Conservation (phyloP, 2,888 invertebrate genomes). For the Tenthredo scrophulariae region DNA sequence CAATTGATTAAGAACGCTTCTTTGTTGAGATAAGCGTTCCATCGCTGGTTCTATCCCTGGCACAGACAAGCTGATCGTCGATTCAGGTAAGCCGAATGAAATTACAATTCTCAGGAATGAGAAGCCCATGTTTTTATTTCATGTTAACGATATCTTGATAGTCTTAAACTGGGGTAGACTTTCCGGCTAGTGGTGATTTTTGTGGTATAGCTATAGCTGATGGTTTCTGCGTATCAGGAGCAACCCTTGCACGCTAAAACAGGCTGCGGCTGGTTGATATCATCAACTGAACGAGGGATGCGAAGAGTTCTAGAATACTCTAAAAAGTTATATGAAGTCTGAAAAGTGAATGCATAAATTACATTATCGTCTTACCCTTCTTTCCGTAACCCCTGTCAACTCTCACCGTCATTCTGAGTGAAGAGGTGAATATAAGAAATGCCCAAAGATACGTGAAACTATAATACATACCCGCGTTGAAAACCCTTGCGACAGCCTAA, state of each 20-base stretch:
- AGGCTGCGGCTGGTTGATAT: neutral
- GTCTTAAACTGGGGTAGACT: neutral
- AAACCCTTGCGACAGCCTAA: neutral
- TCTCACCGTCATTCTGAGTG: slow-evolving; percentile 9
- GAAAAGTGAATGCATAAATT: slow-evolving; percentile 36
- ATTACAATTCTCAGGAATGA: neutral
- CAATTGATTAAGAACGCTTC: neutral
- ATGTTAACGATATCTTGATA: too few relatives aligned
- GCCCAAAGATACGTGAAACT: slow-evolving; percentile 6
- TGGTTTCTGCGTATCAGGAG: neutral
- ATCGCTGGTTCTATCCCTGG: neutral
- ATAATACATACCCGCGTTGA: neutral
- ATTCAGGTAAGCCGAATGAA: neutral
- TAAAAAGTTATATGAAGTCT: slow-evolving; percentile 38
- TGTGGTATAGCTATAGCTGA: neutral
- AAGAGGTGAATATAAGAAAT: slow-evolving; percentile 14
- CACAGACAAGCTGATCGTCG: neutral
- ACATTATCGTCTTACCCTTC: slow-evolving; percentile 20
- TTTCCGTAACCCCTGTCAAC: neutral
- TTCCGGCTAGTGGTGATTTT: neutral
- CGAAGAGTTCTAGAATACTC: slow-evolving; percentile 16
- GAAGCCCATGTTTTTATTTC: neutral
- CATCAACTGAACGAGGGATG: neutral
- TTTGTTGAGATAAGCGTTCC: neutral
- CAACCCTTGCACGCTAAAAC: neutral